Base-by-base conservation (phyloP, 2,888 invertebrate genomes). In the Gerosis bhagava region DNA sequence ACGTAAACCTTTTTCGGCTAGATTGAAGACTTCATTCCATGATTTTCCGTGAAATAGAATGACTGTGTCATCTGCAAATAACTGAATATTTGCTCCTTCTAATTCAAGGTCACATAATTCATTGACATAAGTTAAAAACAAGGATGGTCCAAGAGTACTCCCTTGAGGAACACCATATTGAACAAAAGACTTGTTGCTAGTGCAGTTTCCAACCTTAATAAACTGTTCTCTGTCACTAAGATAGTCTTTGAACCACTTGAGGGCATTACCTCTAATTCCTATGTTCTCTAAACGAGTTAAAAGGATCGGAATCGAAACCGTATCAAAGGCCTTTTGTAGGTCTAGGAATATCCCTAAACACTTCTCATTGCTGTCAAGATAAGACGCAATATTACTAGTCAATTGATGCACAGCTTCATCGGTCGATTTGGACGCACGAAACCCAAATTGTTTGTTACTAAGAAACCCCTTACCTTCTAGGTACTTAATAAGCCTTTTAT, bases 251-350 rank as follows among this genome's bases (percentile, higher is more conserved):
- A 29, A 29, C 29, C 29, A 29, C 3, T 29, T 3, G 4, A 12
- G 29, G 5, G 7, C 15, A 6, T 8, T 29, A 7, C 29, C 29
- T 15, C 29, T 29, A 7, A 29, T 15, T 8, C 29, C 29, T 1
- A 29, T 8, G n/a, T 15, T 29, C 15, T 29, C 29, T 8, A 29
- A 15, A 3, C 29, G 29, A 8, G 29, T 16, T 16, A 31, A 10
- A 5, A 31, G 16, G 5, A 31, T 31, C 5, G 31, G 31, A 16
- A 31, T 31, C 3, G 31, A 31, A 1, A 31, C 31, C 0, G 31
- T 31, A 5, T 31, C 31, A 31, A 16, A 31, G n/a, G 31, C 16
- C 16, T 31, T 31, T n/a, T 31, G 31, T 31, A 31, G 16, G 15
- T 16, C 16, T 16, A 31, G 5, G 8, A 31, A 16, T 8, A 31